A percentile compares a stretch with the other conserved stretches of the same genome.
phyloP scores from a whole-genome alignment of 2,888 invertebrate species.

The Anticlea derivata region DNA sequence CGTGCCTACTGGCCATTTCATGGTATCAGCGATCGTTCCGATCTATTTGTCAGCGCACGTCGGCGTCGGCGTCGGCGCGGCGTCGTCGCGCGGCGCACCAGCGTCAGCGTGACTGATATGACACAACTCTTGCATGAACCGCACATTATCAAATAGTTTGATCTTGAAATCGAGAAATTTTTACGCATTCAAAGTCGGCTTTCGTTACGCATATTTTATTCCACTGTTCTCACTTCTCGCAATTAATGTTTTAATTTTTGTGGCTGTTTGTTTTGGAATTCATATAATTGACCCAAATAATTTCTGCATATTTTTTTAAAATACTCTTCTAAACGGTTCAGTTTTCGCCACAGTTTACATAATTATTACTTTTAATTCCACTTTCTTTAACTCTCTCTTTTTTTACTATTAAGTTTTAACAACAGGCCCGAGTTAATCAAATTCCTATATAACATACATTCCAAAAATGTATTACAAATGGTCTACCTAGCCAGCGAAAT shows the following conservation, averaged over 20 bases:
- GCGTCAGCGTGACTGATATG: background rate
- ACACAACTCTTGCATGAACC: background rate
- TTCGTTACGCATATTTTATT: background rate
- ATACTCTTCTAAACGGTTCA: background rate
- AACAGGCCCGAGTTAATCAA: too few relatives aligned
- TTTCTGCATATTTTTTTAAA: background rate
- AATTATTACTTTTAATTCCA: too few relatives aligned
- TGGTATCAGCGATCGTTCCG: slow-evolving; percentile 1
- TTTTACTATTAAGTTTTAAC: too few relatives aligned
- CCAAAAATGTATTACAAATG: too few relatives aligned
- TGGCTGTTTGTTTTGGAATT: too few relatives aligned
- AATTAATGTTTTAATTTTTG: background rate
- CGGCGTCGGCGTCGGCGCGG: too few relatives aligned
- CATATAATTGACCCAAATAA: background rate
- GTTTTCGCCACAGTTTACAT: too few relatives aligned
- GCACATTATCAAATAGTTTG: background rate
- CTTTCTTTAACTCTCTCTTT: too few relatives aligned
- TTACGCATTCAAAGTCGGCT: slow-evolving; percentile 3
- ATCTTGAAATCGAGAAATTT: background rate
- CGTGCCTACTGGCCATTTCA: too few relatives aligned
- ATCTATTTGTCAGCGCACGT: slow-evolving; percentile 2
- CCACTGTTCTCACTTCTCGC: background rate
- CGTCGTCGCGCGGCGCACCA: too few relatives aligned
- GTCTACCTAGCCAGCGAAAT: too few relatives aligned
- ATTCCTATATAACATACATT: too few relatives aligned